Base-by-base conservation (phyloP, 2,113 vertebrate genomes). In the Gymnorhina tibicen region DNA sequence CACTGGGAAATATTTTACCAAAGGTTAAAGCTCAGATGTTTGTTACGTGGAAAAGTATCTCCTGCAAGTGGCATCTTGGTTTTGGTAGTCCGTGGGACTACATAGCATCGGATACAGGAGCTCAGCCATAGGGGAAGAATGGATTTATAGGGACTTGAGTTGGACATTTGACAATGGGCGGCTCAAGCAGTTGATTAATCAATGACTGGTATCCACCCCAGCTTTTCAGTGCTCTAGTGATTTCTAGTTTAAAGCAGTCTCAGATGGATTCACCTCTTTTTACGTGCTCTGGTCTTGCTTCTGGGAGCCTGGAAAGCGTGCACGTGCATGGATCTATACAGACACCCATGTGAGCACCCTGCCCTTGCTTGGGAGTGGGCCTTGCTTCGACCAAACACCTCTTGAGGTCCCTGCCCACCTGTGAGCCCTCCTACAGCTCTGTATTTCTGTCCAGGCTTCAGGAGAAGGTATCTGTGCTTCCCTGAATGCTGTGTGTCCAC, bases 271-370 rank as follows among this genome's bases (percentile, higher is more conserved):
- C 59, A 67, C 46, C 27, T 84, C 81, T 70, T 50, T 7, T 30
- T 30, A 3, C 22, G 39, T 56, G 42, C 30, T 72, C 59, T 74
- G n/a, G 23, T 47, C 68, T 90, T 60, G 46, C 58, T 82, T 58
- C 60, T 70, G 30, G 49, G 44, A 63, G 68, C 19, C 73, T 86
- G 60, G 35, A 28, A 81, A 26, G 16, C 3, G 7, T 84, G 21
- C 42, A 42, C 7, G 1, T 30, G 49, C 28, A 15, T 2, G 0
- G 19, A 13, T 17, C 39, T n/a, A 0, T 23, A 21, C 33, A 49
- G 66, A 55, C 58, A 42, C 21, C 16, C 21, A 4, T 2, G 16
- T 41, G n/a, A 73, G 35, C 58, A 30, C 50, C 12, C 24, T 52
- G 22, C 17, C 32, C 20, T n/a, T 18, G 27, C 59, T 23, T 49